phyloP scores from a whole-genome alignment of 2,888 invertebrate genomes.

The Dione vanillae region DNA sequence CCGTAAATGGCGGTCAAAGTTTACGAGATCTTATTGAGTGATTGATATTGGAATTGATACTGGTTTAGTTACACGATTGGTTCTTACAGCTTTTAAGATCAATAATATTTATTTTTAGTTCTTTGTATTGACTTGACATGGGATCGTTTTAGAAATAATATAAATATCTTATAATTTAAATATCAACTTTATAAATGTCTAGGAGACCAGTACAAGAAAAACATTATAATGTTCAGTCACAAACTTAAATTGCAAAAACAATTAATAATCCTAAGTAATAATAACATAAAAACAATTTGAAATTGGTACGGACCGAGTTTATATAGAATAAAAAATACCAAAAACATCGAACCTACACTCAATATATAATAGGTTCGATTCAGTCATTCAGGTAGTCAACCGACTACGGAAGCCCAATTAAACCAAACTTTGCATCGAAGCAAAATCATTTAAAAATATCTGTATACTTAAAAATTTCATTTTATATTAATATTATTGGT shows the following conservation, averaged over 20 bases:
- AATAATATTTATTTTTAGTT: neutral
- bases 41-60: constrained; percentile 49
- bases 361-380: neutral
- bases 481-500: too few species aligned
- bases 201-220: too few species aligned
- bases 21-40: constrained; percentile 56
- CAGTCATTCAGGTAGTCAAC: too few species aligned
- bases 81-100: neutral
- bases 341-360: neutral
- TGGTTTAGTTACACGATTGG: constrained; percentile 16
- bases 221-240: too few species aligned
- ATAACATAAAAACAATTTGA: too few species aligned
- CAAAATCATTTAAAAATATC: neutral
- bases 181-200: too few species aligned
- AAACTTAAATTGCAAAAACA: too few species aligned
- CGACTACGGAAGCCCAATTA: neutral
- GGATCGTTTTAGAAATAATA: too few species aligned
- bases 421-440: neutral
- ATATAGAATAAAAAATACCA: neutral
- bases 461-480: constrained; percentile 10
- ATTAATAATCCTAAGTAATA: too few species aligned
- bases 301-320: too few species aligned
- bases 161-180: too few species aligned
- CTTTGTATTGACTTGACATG: too few species aligned
- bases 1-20: constrained; percentile 59